Base-by-base conservation (phyloP, 2,113 vertebrate genomes). In the Pagrus major region DNA sequence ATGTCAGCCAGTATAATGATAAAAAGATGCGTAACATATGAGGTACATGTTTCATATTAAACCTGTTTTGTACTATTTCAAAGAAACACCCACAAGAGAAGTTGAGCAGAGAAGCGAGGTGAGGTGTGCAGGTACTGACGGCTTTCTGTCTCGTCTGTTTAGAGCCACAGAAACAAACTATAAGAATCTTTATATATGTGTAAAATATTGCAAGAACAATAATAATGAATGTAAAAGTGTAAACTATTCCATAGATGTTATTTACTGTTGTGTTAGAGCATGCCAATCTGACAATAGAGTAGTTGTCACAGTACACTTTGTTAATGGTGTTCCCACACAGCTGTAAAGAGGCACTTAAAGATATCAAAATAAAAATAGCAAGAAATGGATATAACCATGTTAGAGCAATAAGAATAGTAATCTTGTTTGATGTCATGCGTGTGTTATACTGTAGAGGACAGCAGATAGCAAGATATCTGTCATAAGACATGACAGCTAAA, bases 291-390 rank as follows among this genome's bases (percentile, higher is more conserved):
- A 90, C 66, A 0, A 93, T 31, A 6, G 71, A 49, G 54, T 89
- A 88, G 39, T 91, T 91, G 9, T 82, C 68, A 59, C 93, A 94
- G 44, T 74, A 90, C 0, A 93, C 79, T 37, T 83, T 91, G 46
- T 91, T 29, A 6, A 94, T 77, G 2, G 85, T 5, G 52, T 85
- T 88, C 4, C 81, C 83, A 73, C 93, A 94, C 20, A 90, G 83
- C 6, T 74, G 52, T 3, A 90, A 44, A 4, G 41, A 41, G 0
- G 46, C 20, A 29, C 21, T 88, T 37, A 93, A 15, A 2, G n/a
- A 29, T 6, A 91, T 29, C 4, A 44, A 31, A 2, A 87, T 10
- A 0, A 15, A 5, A 9, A 73, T 63, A 1, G 47, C 46, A 10
- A 70, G 0, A n/a, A 83, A 6, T 0, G 86, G 47, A 9, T 52